phyloP scores from a whole-genome alignment of 2,888 invertebrate genomes.

The Papilio elwesi region DNA sequence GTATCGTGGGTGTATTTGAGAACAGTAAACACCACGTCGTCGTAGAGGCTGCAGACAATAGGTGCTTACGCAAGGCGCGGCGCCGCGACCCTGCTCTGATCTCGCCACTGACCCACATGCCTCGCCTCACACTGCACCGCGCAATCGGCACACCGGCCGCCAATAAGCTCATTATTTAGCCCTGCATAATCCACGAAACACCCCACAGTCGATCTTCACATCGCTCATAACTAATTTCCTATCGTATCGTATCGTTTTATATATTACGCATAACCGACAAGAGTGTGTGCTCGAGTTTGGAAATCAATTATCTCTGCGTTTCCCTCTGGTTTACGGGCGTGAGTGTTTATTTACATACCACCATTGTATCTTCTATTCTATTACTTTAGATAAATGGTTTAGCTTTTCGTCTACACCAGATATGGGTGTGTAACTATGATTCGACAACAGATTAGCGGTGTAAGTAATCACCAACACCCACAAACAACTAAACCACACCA shows the following conservation, averaged over 20 bases:
- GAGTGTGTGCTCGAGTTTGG: too few species aligned
- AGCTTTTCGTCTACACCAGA: too few species aligned
- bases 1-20: not conserved
- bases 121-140: conserved; percentile 9
- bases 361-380: too few species aligned
- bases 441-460: too few species aligned
- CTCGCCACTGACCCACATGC: conserved; percentile 81
- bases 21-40: not conserved
- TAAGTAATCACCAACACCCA: too few species aligned
- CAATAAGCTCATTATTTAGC: conserved; percentile 22
- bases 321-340: too few species aligned
- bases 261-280: too few species aligned
- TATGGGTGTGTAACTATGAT: too few species aligned
- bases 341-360: too few species aligned
- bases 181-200: conserved; percentile 25
- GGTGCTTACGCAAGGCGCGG: conserved; percentile 25
- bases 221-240: not conserved
- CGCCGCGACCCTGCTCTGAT: conserved; percentile 74
- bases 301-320: too few species aligned
- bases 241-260: conserved; percentile 31
- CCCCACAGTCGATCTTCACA: not conserved
- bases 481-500: too few species aligned
- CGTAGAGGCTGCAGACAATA: conserved; percentile 3
- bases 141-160: conserved; percentile 27
- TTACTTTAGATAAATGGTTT: too few species aligned